Conservation (phyloP, 37 sponge, comb jelly and placozoan species). For the Aplysina aerophoba region DNA sequence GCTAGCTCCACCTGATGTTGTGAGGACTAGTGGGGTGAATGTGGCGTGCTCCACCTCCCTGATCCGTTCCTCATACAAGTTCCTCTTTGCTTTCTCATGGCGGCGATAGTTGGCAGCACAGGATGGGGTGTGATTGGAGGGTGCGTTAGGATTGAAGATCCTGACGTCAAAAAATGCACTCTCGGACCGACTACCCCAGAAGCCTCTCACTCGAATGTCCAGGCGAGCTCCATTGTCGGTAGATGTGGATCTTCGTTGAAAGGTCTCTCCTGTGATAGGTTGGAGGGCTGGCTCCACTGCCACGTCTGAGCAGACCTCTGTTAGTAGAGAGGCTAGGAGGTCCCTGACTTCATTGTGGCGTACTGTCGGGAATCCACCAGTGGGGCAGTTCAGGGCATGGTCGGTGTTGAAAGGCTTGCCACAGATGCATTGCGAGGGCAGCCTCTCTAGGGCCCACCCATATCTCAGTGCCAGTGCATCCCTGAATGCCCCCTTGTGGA, state of each 20-base stretch:
- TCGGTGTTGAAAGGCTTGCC: background rate
- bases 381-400: slow-evolving; percentile 9
- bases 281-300: slow-evolving; percentile 14
- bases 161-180: slow-evolving; percentile 10
- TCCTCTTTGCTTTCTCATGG: background rate
- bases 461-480: background rate
- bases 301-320: slow-evolving; percentile 9
- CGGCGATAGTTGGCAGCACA: background rate
- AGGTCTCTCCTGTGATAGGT: slow-evolving; percentile 13
- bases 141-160: slow-evolving; percentile 3
- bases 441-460: background rate
- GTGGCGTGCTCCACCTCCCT: too few relatives aligned
- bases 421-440: background rate
- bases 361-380: background rate
- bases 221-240: background rate
- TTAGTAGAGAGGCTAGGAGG: background rate
- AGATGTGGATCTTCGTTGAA: too few relatives aligned
- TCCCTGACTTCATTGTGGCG: slow-evolving; percentile 10
- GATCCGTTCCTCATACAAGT: too few relatives aligned
- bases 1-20: too few relatives aligned
- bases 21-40: too few relatives aligned
- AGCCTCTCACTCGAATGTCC: background rate
- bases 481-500: background rate
- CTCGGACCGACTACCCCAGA: background rate
- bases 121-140: slow-evolving; percentile 8